Percentiles rank a stretch among this genome's conserved stretches.
These are phyloP conservation scores for Notarius quadriscutis DNA, from an alignment of 2,113 vertebrate genomes.

Conservation along the genomic window DNA sequence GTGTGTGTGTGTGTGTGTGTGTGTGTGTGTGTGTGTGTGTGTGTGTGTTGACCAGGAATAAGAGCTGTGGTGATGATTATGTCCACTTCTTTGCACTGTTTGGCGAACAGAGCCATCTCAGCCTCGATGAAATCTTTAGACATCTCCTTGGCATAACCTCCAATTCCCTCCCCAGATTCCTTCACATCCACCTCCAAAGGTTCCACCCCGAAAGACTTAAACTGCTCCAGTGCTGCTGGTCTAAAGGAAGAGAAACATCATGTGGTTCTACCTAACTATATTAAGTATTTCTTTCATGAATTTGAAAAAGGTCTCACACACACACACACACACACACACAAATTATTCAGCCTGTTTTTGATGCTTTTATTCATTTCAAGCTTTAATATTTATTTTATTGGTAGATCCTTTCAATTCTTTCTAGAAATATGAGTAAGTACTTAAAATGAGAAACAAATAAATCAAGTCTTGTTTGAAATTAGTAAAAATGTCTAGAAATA, in stretches of 20 bases:
- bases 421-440: neutral
- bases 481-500: neutral
- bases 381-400: neutral
- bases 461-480: neutral
- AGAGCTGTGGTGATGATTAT: conserved; percentile 93
- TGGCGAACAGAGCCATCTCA: conserved; percentile 95
- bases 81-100: conserved; percentile 92
- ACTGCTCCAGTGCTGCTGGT: conserved; percentile 93
- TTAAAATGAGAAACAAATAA: neutral
- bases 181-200: conserved; percentile 89
- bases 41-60: conserved; percentile 82
- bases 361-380: neutral
- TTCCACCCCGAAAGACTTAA: conserved; percentile 95
- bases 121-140: conserved; percentile 96
- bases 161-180: conserved; percentile 93
- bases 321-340: neutral
- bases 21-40: conserved; percentile 20
- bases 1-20: neutral
- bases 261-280: neutral
- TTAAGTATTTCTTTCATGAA: neutral
- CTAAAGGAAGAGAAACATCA: conserved; percentile 61
- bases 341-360: neutral
- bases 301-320: neutral
- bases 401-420: neutral
- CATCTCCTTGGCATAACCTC: conserved; percentile 96